Evolutionary conservation across 2,888 invertebrate genomes (phyloP).

Genomic region (Caenorhabditis sp.): DNA sequence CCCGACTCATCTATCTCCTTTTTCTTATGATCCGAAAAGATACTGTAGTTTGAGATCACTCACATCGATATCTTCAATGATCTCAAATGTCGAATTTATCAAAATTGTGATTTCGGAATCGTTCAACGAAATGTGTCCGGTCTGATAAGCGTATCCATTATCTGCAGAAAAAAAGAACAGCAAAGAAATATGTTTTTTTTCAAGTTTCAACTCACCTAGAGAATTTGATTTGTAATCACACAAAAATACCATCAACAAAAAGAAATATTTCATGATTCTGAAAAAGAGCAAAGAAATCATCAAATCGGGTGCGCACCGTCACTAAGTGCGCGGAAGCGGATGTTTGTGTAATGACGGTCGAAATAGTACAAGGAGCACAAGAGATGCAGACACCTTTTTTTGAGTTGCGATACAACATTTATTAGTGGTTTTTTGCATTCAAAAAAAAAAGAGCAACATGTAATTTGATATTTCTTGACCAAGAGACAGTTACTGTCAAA

Average conservation of each 20-base stretch:
- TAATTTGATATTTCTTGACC: neutral
- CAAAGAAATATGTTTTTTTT: neutral
- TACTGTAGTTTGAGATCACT: too few relatives aligned
- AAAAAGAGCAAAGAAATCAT: neutral
- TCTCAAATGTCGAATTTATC: conserved; percentile 52
- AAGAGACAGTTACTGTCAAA: too few relatives aligned
- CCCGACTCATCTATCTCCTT: too few relatives aligned
- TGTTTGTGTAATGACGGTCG: conserved; percentile 18
- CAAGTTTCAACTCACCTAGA: neutral
- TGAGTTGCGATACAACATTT: neutral
- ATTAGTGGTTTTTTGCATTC: too few relatives aligned
- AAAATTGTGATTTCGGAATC: conserved; percentile 50
- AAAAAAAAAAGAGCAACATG: neutral
- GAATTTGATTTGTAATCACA: neutral
- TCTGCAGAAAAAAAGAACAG: neutral
- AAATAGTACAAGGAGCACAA: neutral
- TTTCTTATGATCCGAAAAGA: too few relatives aligned
- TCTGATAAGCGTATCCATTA: conserved; percentile 32
- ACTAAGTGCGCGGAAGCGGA: conserved; percentile 35
- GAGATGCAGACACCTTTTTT: neutral
- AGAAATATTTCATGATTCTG: neutral
- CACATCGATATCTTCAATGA: conserved; percentile 48
- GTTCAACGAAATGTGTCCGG: conserved; percentile 42
- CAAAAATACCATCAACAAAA: neutral
- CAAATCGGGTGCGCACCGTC: neutral